Evolutionary conservation across 1,140 invertebrate genomes (phyloP).

Genomic region (Caenorhabditis tropicalis): DNA sequence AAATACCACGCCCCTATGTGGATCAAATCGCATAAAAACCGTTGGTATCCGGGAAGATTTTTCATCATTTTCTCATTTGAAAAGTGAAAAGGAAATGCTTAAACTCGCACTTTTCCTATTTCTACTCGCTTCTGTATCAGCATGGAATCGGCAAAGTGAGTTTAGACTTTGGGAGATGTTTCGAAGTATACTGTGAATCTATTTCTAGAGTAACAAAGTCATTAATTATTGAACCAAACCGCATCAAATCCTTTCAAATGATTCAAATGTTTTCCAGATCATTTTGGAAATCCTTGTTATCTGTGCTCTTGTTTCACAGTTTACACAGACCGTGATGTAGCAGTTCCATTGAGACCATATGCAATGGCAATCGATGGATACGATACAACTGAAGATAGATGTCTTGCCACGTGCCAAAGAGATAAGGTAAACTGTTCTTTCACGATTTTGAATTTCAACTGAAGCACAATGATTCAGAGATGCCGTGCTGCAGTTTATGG

Average conservation of each 20-base stretch:
- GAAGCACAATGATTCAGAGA: conserved; percentile 60
- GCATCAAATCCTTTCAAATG: too few species aligned
- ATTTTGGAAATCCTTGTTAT: conserved; percentile 66
- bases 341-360: conserved; percentile 60
- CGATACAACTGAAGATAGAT: conserved; percentile 65
- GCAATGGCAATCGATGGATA: conserved; percentile 65
- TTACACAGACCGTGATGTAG: conserved; percentile 65
- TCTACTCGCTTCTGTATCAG: not conserved
- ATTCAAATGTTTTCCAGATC: conserved; percentile 58
- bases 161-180: too few species aligned
- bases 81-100: conserved; percentile 3
- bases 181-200: too few species aligned
- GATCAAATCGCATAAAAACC: conserved; percentile 28
- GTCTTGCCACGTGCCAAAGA: conserved; percentile 62
- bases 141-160: conserved; percentile 51
- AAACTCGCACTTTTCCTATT: conserved; percentile 34
- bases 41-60: conserved; percentile 26
- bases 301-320: conserved; percentile 69
- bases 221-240: too few species aligned
- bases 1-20: conserved; percentile 24
- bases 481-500: conserved; percentile 68
- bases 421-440: conserved; percentile 58
- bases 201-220: too few species aligned
- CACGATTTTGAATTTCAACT: not conserved
- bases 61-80: conserved; percentile 8